phyloP scores from a whole-genome alignment of 2,888 invertebrate species.

The Aphelenchoides bicaudatus region DNA sequence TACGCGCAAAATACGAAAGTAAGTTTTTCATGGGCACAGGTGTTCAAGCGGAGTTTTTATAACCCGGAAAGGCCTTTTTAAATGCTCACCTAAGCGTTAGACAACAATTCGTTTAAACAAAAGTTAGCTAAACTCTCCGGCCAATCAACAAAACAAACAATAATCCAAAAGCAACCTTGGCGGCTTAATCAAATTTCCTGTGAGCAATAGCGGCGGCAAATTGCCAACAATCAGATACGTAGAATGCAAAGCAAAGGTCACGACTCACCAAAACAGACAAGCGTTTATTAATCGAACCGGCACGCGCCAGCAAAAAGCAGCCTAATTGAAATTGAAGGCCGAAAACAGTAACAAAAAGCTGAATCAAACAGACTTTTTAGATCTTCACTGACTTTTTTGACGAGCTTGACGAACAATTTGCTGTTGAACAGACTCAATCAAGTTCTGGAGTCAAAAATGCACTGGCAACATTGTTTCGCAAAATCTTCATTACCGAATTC shows the following conservation, averaged over 20 bases:
- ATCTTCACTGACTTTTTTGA: slow-evolving; percentile 37
- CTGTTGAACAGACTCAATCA: slow-evolving; percentile 11
- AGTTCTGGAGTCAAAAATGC: slow-evolving; percentile 17
- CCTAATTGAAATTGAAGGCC: neutral
- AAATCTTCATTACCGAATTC: slow-evolving; percentile 39
- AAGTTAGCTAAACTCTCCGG: too few relatives aligned
- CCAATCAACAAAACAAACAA: too few relatives aligned
- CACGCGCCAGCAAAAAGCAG: slow-evolving; percentile 2
- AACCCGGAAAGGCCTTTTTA: neutral
- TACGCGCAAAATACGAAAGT: slow-evolving; percentile 39
- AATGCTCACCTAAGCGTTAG: too few relatives aligned
- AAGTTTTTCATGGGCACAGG: neutral
- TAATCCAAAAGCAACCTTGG: too few relatives aligned
- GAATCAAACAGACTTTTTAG: slow-evolving; percentile 24
- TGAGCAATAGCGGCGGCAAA: too few relatives aligned
- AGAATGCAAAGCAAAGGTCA: too few relatives aligned
- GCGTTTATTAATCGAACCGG: too few relatives aligned
- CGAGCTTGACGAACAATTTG: slow-evolving; percentile 23
- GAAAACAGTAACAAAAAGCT: neutral
- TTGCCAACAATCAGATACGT: too few relatives aligned
- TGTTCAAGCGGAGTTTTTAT: neutral
- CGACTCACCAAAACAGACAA: too few relatives aligned
- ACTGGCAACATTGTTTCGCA: slow-evolving; percentile 34
- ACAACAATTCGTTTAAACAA: too few relatives aligned
- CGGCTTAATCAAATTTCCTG: too few relatives aligned